Conservation (phyloP, 2,113 vertebrate species). For the Hassar affinis region DNA sequence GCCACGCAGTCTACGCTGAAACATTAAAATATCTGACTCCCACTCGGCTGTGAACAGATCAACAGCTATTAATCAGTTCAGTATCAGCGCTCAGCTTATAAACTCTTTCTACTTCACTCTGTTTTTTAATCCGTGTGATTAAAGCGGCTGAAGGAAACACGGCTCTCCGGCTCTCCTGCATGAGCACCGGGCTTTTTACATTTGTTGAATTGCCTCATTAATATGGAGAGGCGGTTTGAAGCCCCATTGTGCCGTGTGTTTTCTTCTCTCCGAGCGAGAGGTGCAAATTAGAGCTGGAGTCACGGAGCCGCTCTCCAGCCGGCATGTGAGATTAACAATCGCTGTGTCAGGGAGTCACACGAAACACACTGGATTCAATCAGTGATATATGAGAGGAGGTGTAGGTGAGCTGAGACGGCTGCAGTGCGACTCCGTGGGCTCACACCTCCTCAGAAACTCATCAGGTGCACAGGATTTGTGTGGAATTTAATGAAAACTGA, state of each 20-base stretch:
- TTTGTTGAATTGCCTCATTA: background rate
- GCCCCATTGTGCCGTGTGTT: background rate
- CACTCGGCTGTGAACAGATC: background rate
- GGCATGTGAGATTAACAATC: background rate
- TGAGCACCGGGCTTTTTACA: background rate
- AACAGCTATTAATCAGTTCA: background rate
- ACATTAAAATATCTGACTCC: background rate
- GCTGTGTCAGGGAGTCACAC: background rate
- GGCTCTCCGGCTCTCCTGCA: background rate
- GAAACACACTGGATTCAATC: constrained; percentile 2
- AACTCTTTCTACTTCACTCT: background rate
- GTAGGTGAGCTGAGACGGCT: constrained; percentile 10
- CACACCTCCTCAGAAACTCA: background rate
- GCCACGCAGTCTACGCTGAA: background rate
- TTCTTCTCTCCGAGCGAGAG: background rate
- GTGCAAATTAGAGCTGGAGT: background rate
- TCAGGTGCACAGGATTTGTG: background rate
- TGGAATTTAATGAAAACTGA: background rate
- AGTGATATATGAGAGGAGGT: background rate
- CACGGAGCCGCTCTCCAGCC: background rate
- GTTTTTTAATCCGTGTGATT: background rate
- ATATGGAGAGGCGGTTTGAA: background rate
- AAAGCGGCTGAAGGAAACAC: background rate
- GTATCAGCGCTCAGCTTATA: background rate
- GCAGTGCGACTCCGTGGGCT: background rate